A percentile compares a stretch with the other conserved stretches of the same genome.
phyloP scores from a whole-genome alignment of 2,888 invertebrate species.

The Troides oblongomaculatus region DNA sequence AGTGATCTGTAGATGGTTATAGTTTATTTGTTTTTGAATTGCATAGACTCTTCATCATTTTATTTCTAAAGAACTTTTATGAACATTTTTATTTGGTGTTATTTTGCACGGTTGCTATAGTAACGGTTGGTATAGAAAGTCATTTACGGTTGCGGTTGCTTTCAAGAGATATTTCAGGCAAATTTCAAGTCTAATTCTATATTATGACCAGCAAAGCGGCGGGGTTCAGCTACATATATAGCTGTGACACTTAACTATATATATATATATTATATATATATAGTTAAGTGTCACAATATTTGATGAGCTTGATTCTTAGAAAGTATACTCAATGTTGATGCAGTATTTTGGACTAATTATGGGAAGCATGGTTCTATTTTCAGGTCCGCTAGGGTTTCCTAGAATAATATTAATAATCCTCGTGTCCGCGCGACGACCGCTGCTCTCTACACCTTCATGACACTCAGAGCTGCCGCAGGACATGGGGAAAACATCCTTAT shows the following conservation, averaged over 20 bases:
- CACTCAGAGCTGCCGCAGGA: too few species aligned
- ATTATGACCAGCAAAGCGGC: not conserved
- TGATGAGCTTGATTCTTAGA: not conserved
- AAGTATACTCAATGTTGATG: not conserved
- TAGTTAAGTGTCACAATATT: not conserved
- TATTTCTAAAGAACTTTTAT: not conserved
- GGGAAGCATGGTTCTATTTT: conserved; percentile 19
- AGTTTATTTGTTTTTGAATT: too few species aligned
- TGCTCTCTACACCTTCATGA: not conserved
- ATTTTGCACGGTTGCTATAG: too few species aligned
- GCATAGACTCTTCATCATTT: too few species aligned
- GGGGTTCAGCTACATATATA: not conserved
- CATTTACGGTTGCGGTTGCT: too few species aligned
- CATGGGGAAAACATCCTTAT: too few species aligned
- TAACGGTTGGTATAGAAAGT: too few species aligned
- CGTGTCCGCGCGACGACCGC: conserved; percentile 29
- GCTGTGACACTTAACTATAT: not conserved
- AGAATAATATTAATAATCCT: conserved; percentile 30
- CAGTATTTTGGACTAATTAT: conserved; percentile 10
- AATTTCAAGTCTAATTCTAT: not conserved
- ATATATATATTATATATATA: not conserved
- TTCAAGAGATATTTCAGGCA: too few species aligned
- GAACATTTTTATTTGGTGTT: too few species aligned
- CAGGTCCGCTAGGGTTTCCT: conserved; percentile 28
- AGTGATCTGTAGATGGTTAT: too few species aligned